These are phyloP conservation scores for Conger conger DNA, from an alignment of 2,113 vertebrate genomes.

Conservation along the genomic window DNA sequence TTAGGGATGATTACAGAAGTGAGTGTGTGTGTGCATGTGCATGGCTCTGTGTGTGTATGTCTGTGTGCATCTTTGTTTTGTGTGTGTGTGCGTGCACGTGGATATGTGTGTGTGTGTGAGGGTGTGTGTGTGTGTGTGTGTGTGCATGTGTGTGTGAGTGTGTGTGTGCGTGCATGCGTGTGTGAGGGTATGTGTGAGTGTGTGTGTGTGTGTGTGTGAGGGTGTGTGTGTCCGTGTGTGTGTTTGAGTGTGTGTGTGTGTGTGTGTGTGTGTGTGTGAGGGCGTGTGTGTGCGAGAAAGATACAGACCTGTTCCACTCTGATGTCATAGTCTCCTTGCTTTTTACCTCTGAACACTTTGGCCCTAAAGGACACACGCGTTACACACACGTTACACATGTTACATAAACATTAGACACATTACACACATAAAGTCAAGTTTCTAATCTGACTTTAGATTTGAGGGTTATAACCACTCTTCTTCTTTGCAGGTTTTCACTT, in stretches of 20 bases:
- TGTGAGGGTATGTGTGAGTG: neutral
- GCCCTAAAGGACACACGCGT: slow-evolving; percentile 76
- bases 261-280: neutral
- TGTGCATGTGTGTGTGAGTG: neutral
- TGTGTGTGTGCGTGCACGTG: too few relatives aligned
- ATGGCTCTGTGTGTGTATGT: too few relatives aligned
- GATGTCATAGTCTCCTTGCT: slow-evolving; percentile 90
- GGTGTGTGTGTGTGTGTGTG: too few relatives aligned
- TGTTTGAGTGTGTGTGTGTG: neutral
- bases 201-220: too few relatives aligned
- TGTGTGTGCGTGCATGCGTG: too few relatives aligned
- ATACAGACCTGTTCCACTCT: slow-evolving; percentile 88
- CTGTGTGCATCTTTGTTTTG: too few relatives aligned
- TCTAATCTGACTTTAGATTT: too few relatives aligned
- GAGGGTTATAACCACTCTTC: too few relatives aligned
- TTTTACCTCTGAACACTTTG: slow-evolving; percentile 91
- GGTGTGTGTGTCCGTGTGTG: neutral
- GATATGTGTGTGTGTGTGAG: too few relatives aligned
- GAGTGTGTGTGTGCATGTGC: too few relatives aligned
- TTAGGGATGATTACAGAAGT: too few relatives aligned
- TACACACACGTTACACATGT: slow-evolving; percentile 5
- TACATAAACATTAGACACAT: neutral
- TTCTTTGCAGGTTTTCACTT: too few relatives aligned
- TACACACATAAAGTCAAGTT: neutral
- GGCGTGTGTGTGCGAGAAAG: neutral